Evolutionary conservation across 2,888 invertebrate species (phyloP).

Genomic region (Agelastica alni): DNA sequence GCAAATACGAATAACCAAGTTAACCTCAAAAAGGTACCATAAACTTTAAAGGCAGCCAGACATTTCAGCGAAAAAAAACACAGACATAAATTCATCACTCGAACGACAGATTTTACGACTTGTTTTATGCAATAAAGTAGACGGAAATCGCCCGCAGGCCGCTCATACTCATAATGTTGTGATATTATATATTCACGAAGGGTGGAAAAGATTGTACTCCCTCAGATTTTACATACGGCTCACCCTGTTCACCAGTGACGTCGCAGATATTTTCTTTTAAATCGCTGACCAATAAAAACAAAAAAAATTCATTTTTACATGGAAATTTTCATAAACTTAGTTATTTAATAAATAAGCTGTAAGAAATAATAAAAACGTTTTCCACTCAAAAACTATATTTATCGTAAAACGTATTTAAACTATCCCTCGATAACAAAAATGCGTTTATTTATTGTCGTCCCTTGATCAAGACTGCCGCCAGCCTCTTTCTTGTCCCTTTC

Average conservation of each 20-base stretch:
- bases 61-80: conserved; percentile 26
- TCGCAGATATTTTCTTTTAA: too few species aligned
- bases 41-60: neutral
- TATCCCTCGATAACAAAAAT: too few species aligned
- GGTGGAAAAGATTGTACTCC: conserved; percentile 21
- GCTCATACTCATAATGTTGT: conserved; percentile 40
- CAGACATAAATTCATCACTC: conserved; percentile 43
- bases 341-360: too few species aligned
- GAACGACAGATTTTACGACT: conserved; percentile 41
- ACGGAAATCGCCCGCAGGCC: conserved; percentile 38
- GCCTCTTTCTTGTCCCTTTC: too few species aligned
- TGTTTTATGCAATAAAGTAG: conserved; percentile 29
- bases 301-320: too few species aligned
- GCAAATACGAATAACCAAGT: neutral
- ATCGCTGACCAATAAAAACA: too few species aligned
- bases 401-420: too few species aligned
- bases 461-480: too few species aligned
- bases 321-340: too few species aligned
- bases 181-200: conserved; percentile 43
- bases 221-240: conserved; percentile 1
- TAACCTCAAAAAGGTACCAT: neutral
- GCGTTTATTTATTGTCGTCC: too few species aligned
- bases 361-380: too few species aligned
- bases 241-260: neutral
- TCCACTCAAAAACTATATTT: too few species aligned